phyloP scores from a whole-genome alignment of 2,113 vertebrate species.

The Ciconia maguari region DNA sequence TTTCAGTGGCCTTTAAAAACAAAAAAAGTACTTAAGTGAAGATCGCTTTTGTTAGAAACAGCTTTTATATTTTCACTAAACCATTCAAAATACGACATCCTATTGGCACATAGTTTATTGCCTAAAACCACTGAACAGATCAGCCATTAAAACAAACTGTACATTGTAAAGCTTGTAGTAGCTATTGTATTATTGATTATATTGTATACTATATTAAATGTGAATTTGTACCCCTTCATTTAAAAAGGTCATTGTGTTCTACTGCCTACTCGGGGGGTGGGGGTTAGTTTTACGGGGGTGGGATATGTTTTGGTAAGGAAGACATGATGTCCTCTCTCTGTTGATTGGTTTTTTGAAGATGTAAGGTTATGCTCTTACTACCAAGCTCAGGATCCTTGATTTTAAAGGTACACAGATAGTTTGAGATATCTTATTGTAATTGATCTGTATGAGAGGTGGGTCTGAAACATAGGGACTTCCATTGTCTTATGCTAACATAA shows the following conservation, averaged over 20 bases:
- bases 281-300: conserved; percentile 55
- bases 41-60: conserved; percentile 76
- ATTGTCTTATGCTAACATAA: conserved; percentile 62
- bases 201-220: conserved; percentile 84
- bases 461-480: conserved; percentile 72
- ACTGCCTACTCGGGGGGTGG: conserved; percentile 72
- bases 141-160: conserved; percentile 94
- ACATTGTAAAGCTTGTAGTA: conserved; percentile 95
- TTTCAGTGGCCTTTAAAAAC: conserved; percentile 96
- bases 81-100: conserved; percentile 81
- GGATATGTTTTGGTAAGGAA: conserved; percentile 67
- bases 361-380: conserved; percentile 83
- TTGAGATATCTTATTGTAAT: conserved; percentile 73
- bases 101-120: conserved; percentile 85
- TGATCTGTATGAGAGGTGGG: conserved; percentile 75
- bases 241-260: conserved; percentile 84
- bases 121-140: conserved; percentile 96
- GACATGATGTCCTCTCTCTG: conserved; percentile 70
- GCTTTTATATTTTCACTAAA: conserved; percentile 85
- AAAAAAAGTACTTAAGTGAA: conserved; percentile 71
- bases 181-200: conserved; percentile 82
- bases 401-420: conserved; percentile 83
- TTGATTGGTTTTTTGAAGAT: conserved; percentile 83
- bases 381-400: conserved; percentile 85
- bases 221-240: conserved; percentile 88